Evolutionary conservation across 2,888 invertebrate species (phyloP).

Genomic region (Catonia carolina): DNA sequence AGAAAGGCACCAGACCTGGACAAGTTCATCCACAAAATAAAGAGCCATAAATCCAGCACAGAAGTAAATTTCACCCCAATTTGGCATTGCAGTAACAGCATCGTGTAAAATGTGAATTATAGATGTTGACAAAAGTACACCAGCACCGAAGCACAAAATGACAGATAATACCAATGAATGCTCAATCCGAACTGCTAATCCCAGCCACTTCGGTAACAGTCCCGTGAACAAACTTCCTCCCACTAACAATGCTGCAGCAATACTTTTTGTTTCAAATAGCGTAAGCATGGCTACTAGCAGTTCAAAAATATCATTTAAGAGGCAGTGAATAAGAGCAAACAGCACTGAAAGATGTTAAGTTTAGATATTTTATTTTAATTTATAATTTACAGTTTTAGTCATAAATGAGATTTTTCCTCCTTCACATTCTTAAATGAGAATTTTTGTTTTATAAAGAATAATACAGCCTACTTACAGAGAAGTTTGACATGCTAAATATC

Average conservation of each 20-base stretch:
- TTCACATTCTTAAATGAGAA: too few species aligned
- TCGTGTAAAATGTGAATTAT: constrained; percentile 77
- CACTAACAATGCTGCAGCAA: constrained; percentile 59
- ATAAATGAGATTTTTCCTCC: too few species aligned
- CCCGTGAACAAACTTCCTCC: constrained; percentile 63
- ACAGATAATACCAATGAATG: constrained; percentile 58
- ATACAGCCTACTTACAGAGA: too few species aligned
- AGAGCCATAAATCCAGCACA: constrained; percentile 64
- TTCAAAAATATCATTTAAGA: background rate
- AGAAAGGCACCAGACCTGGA: constrained; percentile 36
- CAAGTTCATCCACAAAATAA: constrained; percentile 64
- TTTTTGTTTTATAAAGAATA: too few species aligned
- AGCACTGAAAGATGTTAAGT: constrained; percentile 6
- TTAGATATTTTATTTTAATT: too few species aligned
- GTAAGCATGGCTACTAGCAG: constrained; percentile 6
- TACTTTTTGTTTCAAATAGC: constrained; percentile 29
- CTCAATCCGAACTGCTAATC: constrained; percentile 36
- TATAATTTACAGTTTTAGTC: too few species aligned
- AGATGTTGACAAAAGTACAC: constrained; percentile 69
- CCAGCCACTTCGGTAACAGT: constrained; percentile 43
- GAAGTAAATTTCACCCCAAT: constrained; percentile 57
- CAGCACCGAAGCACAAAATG: constrained; percentile 72
- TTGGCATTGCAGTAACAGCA: constrained; percentile 53
- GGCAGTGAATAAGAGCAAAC: constrained; percentile 1
- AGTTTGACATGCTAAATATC: too few species aligned